Evolutionary conservation across 2,888 invertebrate species (phyloP).

Genomic region (Rambutsinella grinnellia): DNA sequence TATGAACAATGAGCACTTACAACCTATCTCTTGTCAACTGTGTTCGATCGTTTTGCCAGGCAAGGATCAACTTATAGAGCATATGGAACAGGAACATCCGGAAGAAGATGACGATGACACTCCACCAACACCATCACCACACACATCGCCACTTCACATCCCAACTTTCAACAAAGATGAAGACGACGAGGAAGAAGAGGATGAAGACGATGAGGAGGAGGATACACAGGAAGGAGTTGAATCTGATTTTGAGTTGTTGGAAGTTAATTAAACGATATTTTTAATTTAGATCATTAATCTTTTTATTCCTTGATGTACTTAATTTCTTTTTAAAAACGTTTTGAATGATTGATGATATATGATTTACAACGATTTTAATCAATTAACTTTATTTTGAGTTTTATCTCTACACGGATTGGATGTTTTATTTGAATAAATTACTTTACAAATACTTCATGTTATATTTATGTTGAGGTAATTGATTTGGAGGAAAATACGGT

Average conservation of each 20-base stretch:
- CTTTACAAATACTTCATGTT: too few species aligned
- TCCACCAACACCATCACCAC: constrained; percentile 9
- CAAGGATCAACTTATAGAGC: constrained; percentile 2
- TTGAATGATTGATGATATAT: too few species aligned
- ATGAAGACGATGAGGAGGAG: constrained; percentile 11
- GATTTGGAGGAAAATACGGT: too few species aligned
- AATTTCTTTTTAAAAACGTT: too few species aligned
- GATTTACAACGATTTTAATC: too few species aligned
- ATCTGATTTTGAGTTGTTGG: constrained; percentile 32
- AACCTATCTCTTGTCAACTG: constrained; percentile 1
- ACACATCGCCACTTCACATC: constrained; percentile 10
- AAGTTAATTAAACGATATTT: constrained; percentile 35
- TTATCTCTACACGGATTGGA: too few species aligned
- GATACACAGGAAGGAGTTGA: not conserved
- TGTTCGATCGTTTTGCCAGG: constrained; percentile 5
- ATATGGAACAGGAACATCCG: constrained; percentile 14
- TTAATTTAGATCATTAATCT: too few species aligned
- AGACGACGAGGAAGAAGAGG: constrained; percentile 5
- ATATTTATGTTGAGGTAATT: too few species aligned
- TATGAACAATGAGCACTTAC: not conserved
- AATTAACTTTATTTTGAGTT: too few species aligned
- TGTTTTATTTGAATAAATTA: too few species aligned
- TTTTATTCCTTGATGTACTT: too few species aligned
- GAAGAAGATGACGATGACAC: not conserved
- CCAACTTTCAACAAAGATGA: not conserved